These are phyloP conservation scores for Pocillopora damicornis DNA, from an alignment of 64 coral and sea anemone genomes.

Conservation along the genomic window DNA sequence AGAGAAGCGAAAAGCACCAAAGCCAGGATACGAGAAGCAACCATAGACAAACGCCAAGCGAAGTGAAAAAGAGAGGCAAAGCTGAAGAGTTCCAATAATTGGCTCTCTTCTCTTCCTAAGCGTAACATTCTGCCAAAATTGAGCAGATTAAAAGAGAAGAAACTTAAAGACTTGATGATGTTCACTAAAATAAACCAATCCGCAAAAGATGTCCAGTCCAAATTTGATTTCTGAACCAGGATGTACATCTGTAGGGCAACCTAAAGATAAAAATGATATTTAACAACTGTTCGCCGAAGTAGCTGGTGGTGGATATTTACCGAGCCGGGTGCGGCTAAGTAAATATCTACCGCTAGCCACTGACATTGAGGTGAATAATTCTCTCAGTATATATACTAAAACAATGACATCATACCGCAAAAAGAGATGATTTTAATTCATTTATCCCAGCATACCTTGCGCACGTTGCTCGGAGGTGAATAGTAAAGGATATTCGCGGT, in stretches of 20 bases:
- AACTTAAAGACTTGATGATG: slow-evolving; percentile 10
- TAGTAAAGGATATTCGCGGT: too few species aligned
- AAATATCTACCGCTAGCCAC: too few species aligned
- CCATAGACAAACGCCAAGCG: slow-evolving; percentile 15
- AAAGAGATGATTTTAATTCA: too few species aligned
- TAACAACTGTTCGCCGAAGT: too few species aligned
- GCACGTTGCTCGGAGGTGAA: too few species aligned
- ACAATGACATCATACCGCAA: too few species aligned
- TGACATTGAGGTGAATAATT: too few species aligned
- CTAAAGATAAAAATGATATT: neutral
- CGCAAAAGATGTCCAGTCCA: slow-evolving; percentile 9
- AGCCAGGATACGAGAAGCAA: slow-evolving; percentile 1
- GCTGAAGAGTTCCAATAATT: neutral
- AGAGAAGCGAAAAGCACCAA: neutral
- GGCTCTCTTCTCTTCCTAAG: neutral
- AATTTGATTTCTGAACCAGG: neutral
- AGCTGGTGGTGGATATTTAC: too few species aligned
- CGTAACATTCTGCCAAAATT: neutral
- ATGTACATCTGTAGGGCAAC: slow-evolving; percentile 25
- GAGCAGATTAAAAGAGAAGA: slow-evolving; percentile 17
- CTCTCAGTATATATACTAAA: too few species aligned
- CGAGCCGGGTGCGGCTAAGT: too few species aligned
- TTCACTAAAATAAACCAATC: neutral
- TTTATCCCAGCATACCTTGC: too few species aligned
- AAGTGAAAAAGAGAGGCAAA: slow-evolving; percentile 11